These are phyloP conservation scores for Lindbergichthys nudifrons DNA, from an alignment of 2,797 vertebrate species.

Conservation along the genomic window DNA sequence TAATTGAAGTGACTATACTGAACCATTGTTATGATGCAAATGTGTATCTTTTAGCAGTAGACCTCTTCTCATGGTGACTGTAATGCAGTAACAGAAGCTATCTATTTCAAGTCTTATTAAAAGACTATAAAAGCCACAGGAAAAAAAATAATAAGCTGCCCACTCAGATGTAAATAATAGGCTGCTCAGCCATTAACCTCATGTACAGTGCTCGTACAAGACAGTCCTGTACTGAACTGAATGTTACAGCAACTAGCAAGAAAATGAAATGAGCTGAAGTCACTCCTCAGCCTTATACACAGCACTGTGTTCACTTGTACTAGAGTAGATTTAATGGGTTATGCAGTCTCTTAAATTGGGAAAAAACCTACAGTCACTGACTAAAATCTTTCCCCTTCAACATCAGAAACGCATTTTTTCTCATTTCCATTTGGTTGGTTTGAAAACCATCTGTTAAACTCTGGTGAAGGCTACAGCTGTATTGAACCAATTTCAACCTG, in stretches of 20 bases:
- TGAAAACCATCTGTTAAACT: background rate
- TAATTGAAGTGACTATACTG: background rate
- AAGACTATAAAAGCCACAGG: slow-evolving; percentile 23
- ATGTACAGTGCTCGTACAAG: background rate
- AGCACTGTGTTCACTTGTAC: background rate
- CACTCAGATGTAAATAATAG: slow-evolving; percentile 10
- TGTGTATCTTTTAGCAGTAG: slow-evolving; percentile 7
- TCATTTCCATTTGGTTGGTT: too few relatives aligned
- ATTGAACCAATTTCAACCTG: background rate
- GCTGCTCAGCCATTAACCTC: slow-evolving; percentile 18
- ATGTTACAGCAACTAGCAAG: background rate
- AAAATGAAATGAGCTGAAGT: background rate
- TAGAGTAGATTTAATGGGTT: background rate
- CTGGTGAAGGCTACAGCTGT: background rate
- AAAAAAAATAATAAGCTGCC: slow-evolving; percentile 18
- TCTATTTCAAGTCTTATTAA: slow-evolving; percentile 44
- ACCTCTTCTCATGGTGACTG: slow-evolving; percentile 3
- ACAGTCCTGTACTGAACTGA: slow-evolving; percentile 16
- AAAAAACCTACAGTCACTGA: background rate
- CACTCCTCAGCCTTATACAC: background rate
- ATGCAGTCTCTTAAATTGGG: background rate
- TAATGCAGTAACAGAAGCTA: slow-evolving; percentile 16
- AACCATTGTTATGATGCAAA: background rate
- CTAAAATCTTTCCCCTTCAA: background rate
- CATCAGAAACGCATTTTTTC: background rate